Evolutionary conservation across 2,888 invertebrate genomes (phyloP).

Genomic region (Deroplatys truncata): DNA sequence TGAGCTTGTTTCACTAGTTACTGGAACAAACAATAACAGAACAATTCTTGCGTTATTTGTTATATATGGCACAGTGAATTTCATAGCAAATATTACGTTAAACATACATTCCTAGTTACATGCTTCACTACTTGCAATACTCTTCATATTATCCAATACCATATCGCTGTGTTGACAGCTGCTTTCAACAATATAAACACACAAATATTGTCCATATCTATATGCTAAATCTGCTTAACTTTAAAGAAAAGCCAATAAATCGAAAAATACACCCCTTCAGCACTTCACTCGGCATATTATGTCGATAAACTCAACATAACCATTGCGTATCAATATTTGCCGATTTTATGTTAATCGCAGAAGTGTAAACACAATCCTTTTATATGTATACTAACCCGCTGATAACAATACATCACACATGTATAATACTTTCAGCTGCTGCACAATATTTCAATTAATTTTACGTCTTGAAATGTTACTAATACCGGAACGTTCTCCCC

Average conservation of each 20-base stretch:
- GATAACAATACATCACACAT: not conserved
- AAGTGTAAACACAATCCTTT: not conserved
- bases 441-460: not conserved
- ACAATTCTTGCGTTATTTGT: not conserved
- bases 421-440: not conserved
- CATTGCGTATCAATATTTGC: not conserved
- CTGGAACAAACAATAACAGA: not conserved
- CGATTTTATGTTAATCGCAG: not conserved
- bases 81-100: not conserved
- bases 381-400: slow-evolving; percentile 6
- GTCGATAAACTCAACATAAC: not conserved
- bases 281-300: not conserved
- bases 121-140: not conserved
- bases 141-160: not conserved
- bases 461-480: not conserved
- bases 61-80: not conserved
- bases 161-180: not conserved
- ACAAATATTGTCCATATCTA: not conserved
- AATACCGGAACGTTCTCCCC: slow-evolving; percentile 17
- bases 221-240: not conserved
- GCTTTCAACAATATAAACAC: not conserved
- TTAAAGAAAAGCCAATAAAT: not conserved
- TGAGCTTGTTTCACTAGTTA: not conserved
- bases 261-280: not conserved
- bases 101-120: not conserved